phyloP scores from a whole-genome alignment of 2,888 invertebrate species.

The Bunonema sp. region DNA sequence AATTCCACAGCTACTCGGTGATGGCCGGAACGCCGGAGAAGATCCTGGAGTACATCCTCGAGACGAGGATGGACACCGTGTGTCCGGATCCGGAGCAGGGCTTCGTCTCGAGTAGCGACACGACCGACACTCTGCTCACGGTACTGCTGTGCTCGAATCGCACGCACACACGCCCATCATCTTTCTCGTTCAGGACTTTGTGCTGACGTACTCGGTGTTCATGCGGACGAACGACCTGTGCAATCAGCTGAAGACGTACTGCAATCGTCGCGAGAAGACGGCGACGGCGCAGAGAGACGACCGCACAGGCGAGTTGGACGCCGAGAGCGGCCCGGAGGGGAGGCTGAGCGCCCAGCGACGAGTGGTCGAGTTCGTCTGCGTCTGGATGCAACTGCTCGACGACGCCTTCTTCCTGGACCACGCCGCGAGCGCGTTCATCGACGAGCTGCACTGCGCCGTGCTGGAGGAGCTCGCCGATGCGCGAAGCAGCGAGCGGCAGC shows the following conservation, averaged over 20 bases:
- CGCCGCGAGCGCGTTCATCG: conserved; percentile 59
- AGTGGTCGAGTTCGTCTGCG: conserved; percentile 63
- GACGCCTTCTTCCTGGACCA: conserved; percentile 64
- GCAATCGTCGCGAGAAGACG: conserved; percentile 11
- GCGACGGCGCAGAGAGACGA: background rate
- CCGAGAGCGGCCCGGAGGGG: conserved; percentile 10
- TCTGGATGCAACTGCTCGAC: conserved; percentile 61
- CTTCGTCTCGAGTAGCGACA: too few species aligned
- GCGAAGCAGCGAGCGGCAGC: conserved; percentile 10
- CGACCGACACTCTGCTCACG: conserved; percentile 3
- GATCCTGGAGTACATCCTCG: conserved; percentile 69
- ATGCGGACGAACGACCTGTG: conserved; percentile 64
- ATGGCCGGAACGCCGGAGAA: conserved; percentile 73
- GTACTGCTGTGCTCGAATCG: background rate
- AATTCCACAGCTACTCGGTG: conserved; percentile 68
- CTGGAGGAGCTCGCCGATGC: conserved; percentile 58
- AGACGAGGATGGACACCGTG: conserved; percentile 63
- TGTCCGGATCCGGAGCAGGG: too few species aligned
- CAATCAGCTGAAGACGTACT: conserved; percentile 40
- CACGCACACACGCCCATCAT: background rate
- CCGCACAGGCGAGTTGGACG: conserved; percentile 5
- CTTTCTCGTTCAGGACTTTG: conserved; percentile 63
- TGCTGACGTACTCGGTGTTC: conserved; percentile 67
- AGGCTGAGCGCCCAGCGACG: conserved; percentile 50
- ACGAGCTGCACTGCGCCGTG: conserved; percentile 61